Evolutionary conservation across 1,140 invertebrate genomes (phyloP).

Genomic region (Lasioglossum albipes): DNA sequence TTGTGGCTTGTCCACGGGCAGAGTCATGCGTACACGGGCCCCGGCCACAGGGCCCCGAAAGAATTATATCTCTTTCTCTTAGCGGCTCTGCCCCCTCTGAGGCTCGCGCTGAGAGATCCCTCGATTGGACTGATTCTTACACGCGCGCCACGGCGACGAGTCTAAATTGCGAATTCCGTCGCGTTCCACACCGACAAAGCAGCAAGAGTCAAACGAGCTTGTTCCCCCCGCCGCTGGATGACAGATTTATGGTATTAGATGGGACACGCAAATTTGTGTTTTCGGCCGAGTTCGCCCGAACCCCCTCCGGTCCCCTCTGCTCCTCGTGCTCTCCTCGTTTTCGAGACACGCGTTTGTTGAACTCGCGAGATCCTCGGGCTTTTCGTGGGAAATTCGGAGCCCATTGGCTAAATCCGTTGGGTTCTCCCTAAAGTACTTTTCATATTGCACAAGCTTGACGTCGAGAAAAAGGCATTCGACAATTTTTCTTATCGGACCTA

Average conservation of each 20-base stretch:
- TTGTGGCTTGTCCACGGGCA: slow-evolving; percentile 49
- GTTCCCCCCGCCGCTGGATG: slow-evolving; percentile 42
- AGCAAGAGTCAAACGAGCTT: slow-evolving; percentile 47
- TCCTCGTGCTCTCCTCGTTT: not conserved
- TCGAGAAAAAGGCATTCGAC: too few species aligned
- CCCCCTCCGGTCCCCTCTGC: too few species aligned
- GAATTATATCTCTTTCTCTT: slow-evolving; percentile 57
- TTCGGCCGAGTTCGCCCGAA: slow-evolving; percentile 21
- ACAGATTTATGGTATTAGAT: slow-evolving; percentile 53
- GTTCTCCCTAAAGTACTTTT: too few species aligned
- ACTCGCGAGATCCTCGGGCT: too few species aligned
- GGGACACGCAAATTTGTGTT: slow-evolving; percentile 51
- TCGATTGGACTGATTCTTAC: slow-evolving; percentile 60
- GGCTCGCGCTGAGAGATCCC: slow-evolving; percentile 8
- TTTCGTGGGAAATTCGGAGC: too few species aligned
- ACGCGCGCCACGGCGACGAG: slow-evolving; percentile 32
- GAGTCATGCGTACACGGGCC: slow-evolving; percentile 50
- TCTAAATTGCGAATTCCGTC: slow-evolving; percentile 49
- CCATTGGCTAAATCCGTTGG: too few species aligned
- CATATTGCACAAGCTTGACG: too few species aligned
- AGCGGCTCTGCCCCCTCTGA: not conserved
- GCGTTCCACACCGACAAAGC: slow-evolving; percentile 51
- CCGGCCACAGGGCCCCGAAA: slow-evolving; percentile 27
- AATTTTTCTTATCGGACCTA: too few species aligned
- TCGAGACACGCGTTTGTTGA: not conserved